These are phyloP conservation scores for Megaleporinus macrocephalus DNA, from an alignment of 2,113 vertebrate species.

Conservation along the genomic window DNA sequence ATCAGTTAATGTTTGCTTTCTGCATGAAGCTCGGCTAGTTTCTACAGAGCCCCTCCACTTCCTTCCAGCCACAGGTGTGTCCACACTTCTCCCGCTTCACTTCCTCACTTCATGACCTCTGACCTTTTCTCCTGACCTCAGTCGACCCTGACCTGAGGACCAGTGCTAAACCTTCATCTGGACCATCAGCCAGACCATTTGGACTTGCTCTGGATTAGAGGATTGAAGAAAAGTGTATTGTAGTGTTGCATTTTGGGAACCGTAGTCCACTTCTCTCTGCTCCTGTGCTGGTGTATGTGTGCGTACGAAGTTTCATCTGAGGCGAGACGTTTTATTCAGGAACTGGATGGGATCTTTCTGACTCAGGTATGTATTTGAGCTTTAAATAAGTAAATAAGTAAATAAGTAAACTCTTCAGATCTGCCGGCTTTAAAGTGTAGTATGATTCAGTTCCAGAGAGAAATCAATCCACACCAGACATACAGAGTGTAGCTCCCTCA, in stretches of 20 bases:
- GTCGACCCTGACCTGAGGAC: neutral
- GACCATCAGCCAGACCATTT: neutral
- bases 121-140: conserved; percentile 2
- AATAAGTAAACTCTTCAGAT: no score
- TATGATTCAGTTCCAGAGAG: no score
- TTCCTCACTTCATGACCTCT: neutral
- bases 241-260: conserved; percentile 47
- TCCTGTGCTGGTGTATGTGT: conserved; percentile 9
- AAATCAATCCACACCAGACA: no score
- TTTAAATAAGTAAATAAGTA: neutral
- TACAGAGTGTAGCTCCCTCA: no score
- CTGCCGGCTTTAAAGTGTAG: no score
- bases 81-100: neutral
- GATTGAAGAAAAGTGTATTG: neutral
- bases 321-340: conserved; percentile 10
- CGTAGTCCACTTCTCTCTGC: conserved; percentile 29
- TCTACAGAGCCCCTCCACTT: neutral
- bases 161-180: neutral
- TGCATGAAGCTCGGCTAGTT: neutral
- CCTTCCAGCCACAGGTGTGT: neutral
- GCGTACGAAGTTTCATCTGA: neutral
- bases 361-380: conserved; percentile 40
- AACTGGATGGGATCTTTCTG: conserved; percentile 32
- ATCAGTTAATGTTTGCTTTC: conserved; percentile 53
- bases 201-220: conserved; percentile 24